Percentiles rank a stretch among this genome's conserved stretches.
These are phyloP conservation scores for Tamandua tetradactyla DNA, from an alignment of 2,797 vertebrate genomes.

Conservation along the genomic window DNA sequence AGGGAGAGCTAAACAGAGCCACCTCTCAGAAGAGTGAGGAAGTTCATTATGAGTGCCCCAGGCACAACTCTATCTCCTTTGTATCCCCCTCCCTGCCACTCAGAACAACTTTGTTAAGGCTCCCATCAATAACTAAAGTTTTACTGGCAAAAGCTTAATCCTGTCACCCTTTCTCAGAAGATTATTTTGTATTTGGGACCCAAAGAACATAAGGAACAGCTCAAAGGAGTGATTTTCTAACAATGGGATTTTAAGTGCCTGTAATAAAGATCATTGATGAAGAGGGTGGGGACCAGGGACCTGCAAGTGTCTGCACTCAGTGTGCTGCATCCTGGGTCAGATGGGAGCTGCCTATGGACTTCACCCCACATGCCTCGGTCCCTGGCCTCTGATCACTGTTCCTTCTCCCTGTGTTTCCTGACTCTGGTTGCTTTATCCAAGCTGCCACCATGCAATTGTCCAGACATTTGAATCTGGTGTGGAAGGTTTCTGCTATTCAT, in stretches of 20 bases:
- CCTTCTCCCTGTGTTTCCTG: not conserved
- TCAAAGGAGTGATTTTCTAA: slow-evolving; percentile 8
- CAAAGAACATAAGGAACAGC: not conserved
- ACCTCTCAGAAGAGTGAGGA: not conserved
- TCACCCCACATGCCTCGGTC: not conserved
- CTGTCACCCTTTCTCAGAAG: not conserved
- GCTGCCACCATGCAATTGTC: not conserved
- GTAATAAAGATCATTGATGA: not conserved
- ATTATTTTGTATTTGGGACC: not conserved
- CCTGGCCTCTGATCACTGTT: not conserved
- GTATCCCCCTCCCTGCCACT: not conserved
- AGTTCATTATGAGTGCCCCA: not conserved
- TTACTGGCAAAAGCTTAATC: not conserved
- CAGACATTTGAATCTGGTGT: not conserved
- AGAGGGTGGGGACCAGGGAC: not conserved
- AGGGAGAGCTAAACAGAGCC: not conserved
- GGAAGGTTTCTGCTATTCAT: not conserved
- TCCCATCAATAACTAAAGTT: not conserved
- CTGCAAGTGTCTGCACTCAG: not conserved
- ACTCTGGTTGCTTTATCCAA: not conserved
- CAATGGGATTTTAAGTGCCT: not conserved
- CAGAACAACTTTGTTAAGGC: not conserved
- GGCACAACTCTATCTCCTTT: no score
- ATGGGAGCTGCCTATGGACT: not conserved
- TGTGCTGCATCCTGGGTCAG: not conserved